Base-by-base conservation (phyloP, 2,888 invertebrate species). In the Galeopsomyia nigrocyanea region DNA sequence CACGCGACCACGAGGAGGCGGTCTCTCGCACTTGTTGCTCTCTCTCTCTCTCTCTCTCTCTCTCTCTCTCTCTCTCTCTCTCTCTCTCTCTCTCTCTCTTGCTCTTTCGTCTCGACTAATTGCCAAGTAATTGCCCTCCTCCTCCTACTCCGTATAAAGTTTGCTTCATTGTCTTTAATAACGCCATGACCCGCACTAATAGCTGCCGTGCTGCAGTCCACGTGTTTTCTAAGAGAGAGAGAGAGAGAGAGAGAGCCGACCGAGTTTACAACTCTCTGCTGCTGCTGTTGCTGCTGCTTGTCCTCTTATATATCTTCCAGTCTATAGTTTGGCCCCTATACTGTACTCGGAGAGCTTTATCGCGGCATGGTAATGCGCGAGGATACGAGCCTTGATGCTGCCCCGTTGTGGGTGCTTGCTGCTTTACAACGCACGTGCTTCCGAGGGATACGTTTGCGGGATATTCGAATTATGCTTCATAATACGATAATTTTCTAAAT, bases 161-260 rank as follows among this genome's bases (percentile, higher is more conserved):
- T 86, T 84, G 83, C 84, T 84, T 84, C 84, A 85, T 86, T 85
- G 84, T 85, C 85, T 86, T 84, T 84, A 84, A 85, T 86, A 86
- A 86, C 84, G 80, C 80, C 83, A 81, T 84, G 84, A 85, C 83
- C 84, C 79, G 80, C 81, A 81, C 81, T 84, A 84, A 83, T 83
- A 81, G 81, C 75, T 81, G 26, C 81, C 81, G 79, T 81, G 63
- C 49, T 81, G 63, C 49, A 61, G 68, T 39, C 71, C 68, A 68
- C 76, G 67, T 69, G 67, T 62, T 72, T 70, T 71, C 49, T 46
- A 21, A 21, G 22, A 6, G 56, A 46, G 10, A 6, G 60, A 22
- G 21, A 16, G n/a, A n/a, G n/a, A n/a, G n/a, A n/a, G n/a, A n/a
- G n/a, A n/a, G 2, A 13, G 67, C 10, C 62, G 62, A 67, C 68